These are phyloP conservation scores for Protomyctophum bolini DNA, from an alignment of 2,113 vertebrate species.

Conservation along the genomic window DNA sequence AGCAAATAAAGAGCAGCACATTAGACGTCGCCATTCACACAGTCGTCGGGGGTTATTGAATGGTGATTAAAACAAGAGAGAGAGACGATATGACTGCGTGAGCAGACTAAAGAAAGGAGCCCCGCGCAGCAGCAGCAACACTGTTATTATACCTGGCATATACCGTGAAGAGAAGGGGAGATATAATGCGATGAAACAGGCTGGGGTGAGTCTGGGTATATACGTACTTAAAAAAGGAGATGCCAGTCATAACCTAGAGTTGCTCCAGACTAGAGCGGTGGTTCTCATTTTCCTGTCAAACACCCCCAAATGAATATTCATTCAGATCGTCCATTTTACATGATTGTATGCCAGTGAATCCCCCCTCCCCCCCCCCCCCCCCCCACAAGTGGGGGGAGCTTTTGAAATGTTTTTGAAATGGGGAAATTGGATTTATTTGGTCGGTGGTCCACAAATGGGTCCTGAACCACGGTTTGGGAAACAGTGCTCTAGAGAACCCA, in stretches of 20 bases:
- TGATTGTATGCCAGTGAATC: too few species aligned
- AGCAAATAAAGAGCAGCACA: constrained; percentile 76
- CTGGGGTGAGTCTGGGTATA: constrained; percentile 20
- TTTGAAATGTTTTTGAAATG: too few species aligned
- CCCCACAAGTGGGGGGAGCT: too few species aligned
- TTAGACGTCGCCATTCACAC: constrained; percentile 68
- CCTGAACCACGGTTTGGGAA: too few species aligned
- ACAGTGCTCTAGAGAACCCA: constrained; percentile 5
- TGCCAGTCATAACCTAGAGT: constrained; percentile 1
- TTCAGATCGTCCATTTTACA: too few species aligned
- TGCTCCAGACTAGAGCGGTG: too few species aligned
- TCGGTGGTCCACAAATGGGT: too few species aligned
- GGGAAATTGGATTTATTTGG: too few species aligned
- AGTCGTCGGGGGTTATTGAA: constrained; percentile 58
- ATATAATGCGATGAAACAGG: not conserved
- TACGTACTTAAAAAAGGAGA: constrained; percentile 56
- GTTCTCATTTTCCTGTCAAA: too few species aligned
- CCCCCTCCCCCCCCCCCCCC: too few species aligned
- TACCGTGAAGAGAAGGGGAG: too few species aligned
- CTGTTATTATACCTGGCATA: constrained; percentile 30
- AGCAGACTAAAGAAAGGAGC: constrained; percentile 48
- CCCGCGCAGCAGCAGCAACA: constrained; percentile 18
- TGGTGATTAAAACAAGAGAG: constrained; percentile 72
- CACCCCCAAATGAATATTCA: too few species aligned
- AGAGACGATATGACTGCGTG: constrained; percentile 53